Base-by-base conservation (phyloP, 1,140 invertebrate species). In the Oreohelix idahoensis region DNA sequence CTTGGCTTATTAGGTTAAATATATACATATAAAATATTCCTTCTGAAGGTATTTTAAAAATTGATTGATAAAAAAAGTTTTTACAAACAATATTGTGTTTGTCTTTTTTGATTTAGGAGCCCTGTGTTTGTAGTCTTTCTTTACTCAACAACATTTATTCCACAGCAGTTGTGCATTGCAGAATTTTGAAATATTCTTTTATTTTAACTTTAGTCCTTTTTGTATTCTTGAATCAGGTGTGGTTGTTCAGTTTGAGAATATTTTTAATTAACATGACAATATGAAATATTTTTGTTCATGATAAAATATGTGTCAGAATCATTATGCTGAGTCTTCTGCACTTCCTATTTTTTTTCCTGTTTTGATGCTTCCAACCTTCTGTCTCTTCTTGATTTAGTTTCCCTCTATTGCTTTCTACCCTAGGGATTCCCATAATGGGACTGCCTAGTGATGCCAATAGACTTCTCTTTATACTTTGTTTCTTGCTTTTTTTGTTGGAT, bases 241-340 rank as follows among this genome's bases (percentile, higher is more conserved):
- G 51, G 51, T 66, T 66, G 4, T 32, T 66, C 4, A 2, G 5
- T 66, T 66, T 73, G 71, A 73, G 13, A 39, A 11, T 73, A 39
- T 73, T 39, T 73, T 39, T 42, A 42, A 42, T 20, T 73, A 23
- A 2, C 8, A 42, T 42, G 71, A 42, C 10, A 2, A 39, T 23
- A 20, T 53, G 1, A n/a, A 29, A 76, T 35, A 53, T 11, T 5
- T 53, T 36, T 38, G 11, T 58, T 36, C 13, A 17, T 49, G 1
- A 77, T 63, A 79, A 79, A 79, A 63, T 79, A 42, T 78, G 36
- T 79, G 32, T 42, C 66, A 39, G 53, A 79, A 79, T 69, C 63
- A 66, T 63, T 63, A 4, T n/a, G 53, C 38, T n/a, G n/a, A n/a
- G n/a, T n/a, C n/a, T n/a, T n/a, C n/a, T n/a, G n/a, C n/a, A n/a